Base-by-base conservation (phyloP, 1,140 invertebrate genomes). In the Drosophila biarmipes region DNA sequence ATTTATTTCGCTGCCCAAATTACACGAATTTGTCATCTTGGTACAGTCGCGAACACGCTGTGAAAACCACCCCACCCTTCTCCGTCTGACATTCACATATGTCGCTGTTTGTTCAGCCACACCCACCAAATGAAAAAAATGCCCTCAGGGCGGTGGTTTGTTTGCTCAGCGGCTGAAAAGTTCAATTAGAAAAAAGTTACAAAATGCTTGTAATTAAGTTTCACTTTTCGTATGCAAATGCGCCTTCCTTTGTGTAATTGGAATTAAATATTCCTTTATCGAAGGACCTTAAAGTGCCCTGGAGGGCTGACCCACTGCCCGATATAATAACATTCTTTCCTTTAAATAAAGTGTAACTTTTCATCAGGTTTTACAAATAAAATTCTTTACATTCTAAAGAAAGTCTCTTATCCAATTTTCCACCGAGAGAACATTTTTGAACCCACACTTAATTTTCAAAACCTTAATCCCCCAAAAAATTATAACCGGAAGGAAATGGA, bases 151-250 rank as follows among this genome's bases (percentile, higher is more conserved):
- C 73, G 40, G 27, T 38, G 54, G 58, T 76, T 66, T 87, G 78
- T 89, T 87, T 87, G 79, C 71, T 71, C 72, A 80, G 78, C 68
- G 78, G 84, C 78, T 73, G 40, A 69, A 87, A 87, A 82, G 86
- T 87, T 82, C 84, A 87, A 89, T 87, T 87, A 87, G 66, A 84
- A 31, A 67, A 71, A 71, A 43, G 58, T 67, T 79, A 67, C 79
- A 62, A 85, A 85, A 78, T 86, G 67, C 57, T 80, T 86, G 52
- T 89, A 87, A 87, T 87, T 87, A 89, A 45, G 79, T 77, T 87
- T 82, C n/a, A 12, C 40, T 12, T 15, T 76, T 58, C 56, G 38
- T 79, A 87, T 89, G 84, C 78, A 89, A 79, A 89, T 89, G 61
- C 35, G 40, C 34, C 27, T 7, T 37, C 52, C 42, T 64, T 77